A percentile compares a stretch with the other conserved stretches of the same genome.
phyloP scores from a whole-genome alignment of 2,113 vertebrate species.

The Pungitius pungitius region DNA sequence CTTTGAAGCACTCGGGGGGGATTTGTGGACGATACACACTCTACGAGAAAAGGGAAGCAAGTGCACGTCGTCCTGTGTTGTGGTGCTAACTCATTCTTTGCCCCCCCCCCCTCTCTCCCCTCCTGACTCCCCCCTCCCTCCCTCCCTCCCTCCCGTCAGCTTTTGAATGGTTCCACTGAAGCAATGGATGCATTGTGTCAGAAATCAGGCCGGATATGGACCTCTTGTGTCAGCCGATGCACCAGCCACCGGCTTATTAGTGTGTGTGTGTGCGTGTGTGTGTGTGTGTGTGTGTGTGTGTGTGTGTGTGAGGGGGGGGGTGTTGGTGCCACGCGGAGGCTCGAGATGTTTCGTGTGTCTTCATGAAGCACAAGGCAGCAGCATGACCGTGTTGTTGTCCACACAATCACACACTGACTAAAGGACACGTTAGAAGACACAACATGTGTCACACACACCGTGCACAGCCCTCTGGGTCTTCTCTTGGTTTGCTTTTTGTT shows the following conservation, averaged over 20 bases:
- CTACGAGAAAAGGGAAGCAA: constrained; percentile 13
- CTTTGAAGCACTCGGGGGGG: constrained; percentile 28
- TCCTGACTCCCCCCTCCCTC: not conserved
- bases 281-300: constrained; percentile 12
- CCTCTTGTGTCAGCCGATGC: constrained; percentile 44
- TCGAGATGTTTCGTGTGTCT: constrained; percentile 12
- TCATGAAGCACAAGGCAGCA: constrained; percentile 3
- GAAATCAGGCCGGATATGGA: constrained; percentile 50
- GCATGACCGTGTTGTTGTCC: not conserved
- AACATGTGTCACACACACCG: constrained; percentile 9
- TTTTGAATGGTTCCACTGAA: constrained; percentile 51
- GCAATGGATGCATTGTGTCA: constrained; percentile 61
- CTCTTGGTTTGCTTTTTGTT: constrained; percentile 23
- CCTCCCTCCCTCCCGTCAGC: not conserved
- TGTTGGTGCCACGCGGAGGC: constrained; percentile 7
- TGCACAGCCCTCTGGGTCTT: not conserved
- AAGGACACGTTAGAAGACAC: not conserved
- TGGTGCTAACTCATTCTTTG: constrained; percentile 42
- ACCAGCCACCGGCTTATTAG: constrained; percentile 30
- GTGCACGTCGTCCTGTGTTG: constrained; percentile 19
- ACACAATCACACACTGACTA: not conserved
- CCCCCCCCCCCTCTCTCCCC: not conserved
- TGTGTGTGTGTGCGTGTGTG: constrained; percentile 28
- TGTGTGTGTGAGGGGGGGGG: not conserved
- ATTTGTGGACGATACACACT: constrained; percentile 31